A percentile compares a stretch with the other conserved stretches of the same genome.
Evolutionary conservation across 2,797 vertebrate genomes (phyloP).

Genomic region (Tolypeutes matacus): DNA sequence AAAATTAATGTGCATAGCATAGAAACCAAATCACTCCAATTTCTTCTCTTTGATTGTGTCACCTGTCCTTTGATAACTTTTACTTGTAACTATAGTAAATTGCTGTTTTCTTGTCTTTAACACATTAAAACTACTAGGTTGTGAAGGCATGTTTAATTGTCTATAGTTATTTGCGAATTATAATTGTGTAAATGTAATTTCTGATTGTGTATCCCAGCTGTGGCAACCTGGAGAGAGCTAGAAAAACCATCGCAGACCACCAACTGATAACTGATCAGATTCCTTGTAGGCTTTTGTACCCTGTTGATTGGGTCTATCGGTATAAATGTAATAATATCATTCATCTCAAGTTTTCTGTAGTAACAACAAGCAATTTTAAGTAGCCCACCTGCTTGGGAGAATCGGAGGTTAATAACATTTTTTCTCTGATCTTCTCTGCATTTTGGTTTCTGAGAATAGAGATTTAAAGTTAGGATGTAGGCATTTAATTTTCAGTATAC

Average conservation of each 20-base stretch:
- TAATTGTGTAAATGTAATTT: slow-evolving; percentile 76
- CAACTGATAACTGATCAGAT: slow-evolving; percentile 61
- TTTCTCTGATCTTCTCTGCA: slow-evolving; percentile 5
- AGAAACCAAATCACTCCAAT: slow-evolving; percentile 14
- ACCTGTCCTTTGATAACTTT: not conserved
- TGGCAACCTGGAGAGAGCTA: slow-evolving; percentile 25
- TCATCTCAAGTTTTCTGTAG: slow-evolving; percentile 52
- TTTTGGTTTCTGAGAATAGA: not conserved
- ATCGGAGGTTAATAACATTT: slow-evolving; percentile 46
- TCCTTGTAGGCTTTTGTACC: slow-evolving; percentile 49
- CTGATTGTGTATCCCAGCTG: slow-evolving; percentile 63
- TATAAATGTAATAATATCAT: slow-evolving; percentile 36
- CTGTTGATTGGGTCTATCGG: slow-evolving; percentile 70
- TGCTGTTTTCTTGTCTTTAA: slow-evolving; percentile 63
- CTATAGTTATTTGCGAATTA: slow-evolving; percentile 71
- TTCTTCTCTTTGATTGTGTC: slow-evolving; percentile 18
- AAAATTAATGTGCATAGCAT: slow-evolving; percentile 58
- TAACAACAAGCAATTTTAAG: not conserved
- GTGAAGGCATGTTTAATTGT: slow-evolving; percentile 70
- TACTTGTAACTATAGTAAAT: slow-evolving; percentile 61
- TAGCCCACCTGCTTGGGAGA: not conserved
- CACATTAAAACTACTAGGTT: slow-evolving; percentile 64
- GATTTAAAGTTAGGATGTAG: slow-evolving; percentile 12
- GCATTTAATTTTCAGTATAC: not conserved
- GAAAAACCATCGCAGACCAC: slow-evolving; percentile 60